Conservation (phyloP, 2,888 invertebrate genomes). For the Balanococcus diminutus region DNA sequence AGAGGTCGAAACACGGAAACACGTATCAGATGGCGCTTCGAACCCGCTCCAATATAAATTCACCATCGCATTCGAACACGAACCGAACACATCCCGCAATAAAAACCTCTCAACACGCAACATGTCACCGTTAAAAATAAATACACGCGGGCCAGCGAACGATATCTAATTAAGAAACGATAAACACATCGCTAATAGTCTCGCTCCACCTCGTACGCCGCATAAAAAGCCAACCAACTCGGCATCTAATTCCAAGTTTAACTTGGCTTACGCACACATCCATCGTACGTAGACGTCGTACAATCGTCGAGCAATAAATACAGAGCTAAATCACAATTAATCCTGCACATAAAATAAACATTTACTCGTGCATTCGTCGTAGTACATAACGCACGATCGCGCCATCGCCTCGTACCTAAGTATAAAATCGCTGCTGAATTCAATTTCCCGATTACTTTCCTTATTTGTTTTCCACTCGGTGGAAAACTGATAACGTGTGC, state of each 20-base stretch:
- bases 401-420: not conserved
- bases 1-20: not conserved
- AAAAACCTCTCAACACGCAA: conserved; percentile 30
- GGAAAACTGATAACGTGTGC: not conserved
- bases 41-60: not conserved
- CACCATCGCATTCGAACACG: not conserved
- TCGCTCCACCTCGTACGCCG: not conserved
- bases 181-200: conserved; percentile 33
- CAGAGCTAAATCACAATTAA: not conserved
- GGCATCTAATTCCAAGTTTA: not conserved
- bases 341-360: not conserved
- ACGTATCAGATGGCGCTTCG: not conserved
- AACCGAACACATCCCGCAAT: conserved; percentile 1
- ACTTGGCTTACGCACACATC: not conserved
- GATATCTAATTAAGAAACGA: conserved; percentile 39
- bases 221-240: not conserved
- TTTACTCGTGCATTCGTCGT: conserved; percentile 1
- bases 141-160: not conserved
- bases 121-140: conserved; percentile 31
- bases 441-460: conserved; percentile 23
- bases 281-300: too few relatives aligned
- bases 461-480: conserved; percentile 1
- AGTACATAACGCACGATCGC: not conserved
- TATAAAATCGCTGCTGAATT: not conserved
- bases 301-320: not conserved